A percentile compares a stretch with the other conserved stretches of the same genome.
These are phyloP conservation scores for Pristis pectinata DNA, from an alignment of 2,797 vertebrate genomes.

Conservation along the genomic window DNA sequence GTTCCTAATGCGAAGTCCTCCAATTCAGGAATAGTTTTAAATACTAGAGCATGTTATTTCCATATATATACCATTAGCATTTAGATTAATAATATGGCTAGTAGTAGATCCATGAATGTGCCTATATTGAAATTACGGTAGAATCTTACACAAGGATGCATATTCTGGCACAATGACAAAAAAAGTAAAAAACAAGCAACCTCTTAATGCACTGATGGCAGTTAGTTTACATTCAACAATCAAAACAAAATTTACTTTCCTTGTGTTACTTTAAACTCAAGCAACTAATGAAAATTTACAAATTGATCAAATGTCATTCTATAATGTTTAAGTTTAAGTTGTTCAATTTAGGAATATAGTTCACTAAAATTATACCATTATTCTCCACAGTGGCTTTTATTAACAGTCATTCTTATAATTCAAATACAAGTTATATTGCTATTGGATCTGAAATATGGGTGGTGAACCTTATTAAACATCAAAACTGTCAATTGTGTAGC, in stretches of 20 bases:
- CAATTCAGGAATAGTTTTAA: background rate
- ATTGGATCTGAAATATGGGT: background rate
- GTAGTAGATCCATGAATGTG: background rate
- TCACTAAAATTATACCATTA: background rate
- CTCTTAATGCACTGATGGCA: background rate
- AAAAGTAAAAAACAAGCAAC: background rate
- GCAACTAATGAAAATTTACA: background rate
- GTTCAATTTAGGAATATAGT: background rate
- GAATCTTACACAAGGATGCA: background rate
- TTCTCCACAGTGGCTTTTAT: background rate
- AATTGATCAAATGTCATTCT: background rate
- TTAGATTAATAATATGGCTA: background rate
- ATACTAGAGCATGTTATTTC: background rate
- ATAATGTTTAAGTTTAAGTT: background rate
- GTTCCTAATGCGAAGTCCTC: background rate
- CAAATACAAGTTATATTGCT: background rate
- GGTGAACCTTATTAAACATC: background rate
- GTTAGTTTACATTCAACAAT: background rate
- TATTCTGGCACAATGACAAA: background rate
- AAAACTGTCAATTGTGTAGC: background rate
- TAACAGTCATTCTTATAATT: background rate
- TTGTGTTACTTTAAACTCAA: background rate
- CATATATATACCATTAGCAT: background rate
- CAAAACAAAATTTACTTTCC: background rate
- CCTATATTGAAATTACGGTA: background rate